Base-by-base conservation (phyloP, 2,797 vertebrate species). In the Poecilia wingei region DNA sequence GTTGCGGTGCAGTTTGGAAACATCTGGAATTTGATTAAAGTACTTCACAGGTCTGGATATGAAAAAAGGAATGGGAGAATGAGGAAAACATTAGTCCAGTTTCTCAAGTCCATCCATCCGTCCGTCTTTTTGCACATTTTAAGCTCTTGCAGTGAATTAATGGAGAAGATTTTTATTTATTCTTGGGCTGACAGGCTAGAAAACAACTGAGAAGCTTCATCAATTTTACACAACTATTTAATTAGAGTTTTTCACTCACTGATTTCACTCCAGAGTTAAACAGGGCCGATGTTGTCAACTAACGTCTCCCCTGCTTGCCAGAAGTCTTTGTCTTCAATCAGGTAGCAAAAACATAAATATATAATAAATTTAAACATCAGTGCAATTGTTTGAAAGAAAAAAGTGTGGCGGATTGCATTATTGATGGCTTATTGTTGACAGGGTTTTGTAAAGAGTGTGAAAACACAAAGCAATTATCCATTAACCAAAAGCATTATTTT, bases 191-290 rank as follows among this genome's bases (percentile, higher is more conserved):
- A 28, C n/a, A 13, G n/a, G 25, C n/a, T 28, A 57, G 4, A 28
- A 57, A 57, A 57, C 10, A 57, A 12, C 55, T 59, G 25, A 13
- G 12, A 59, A 31, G 5, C 4, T 31, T 28, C 4, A n/a, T 55
- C 76, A 57, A 87, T 85, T 87, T 87, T 77, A 72, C 74, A 81
- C 80, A 86, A 82, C 88, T 81, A 88, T 91, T 90, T 61, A 82
- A 87, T 90, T 83, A 69, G 74, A 81, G 59, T 78, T 89, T 87
- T 89, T 85, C 18, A 85, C 75, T 86, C 78, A 87, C 83, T 80
- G 79, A 89, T 87, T 89, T 85, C 14, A 85, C 75, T 86, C 78
- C 73, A 80, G 81, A 89, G 55, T 22, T 47, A 85, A 87, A 88
- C 78, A 86, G 74, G 41, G 71, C 70, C 55, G 85, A 77, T 84